Evolutionary conservation across 2,113 vertebrate genomes (phyloP).

Genomic region (Parus major): DNA sequence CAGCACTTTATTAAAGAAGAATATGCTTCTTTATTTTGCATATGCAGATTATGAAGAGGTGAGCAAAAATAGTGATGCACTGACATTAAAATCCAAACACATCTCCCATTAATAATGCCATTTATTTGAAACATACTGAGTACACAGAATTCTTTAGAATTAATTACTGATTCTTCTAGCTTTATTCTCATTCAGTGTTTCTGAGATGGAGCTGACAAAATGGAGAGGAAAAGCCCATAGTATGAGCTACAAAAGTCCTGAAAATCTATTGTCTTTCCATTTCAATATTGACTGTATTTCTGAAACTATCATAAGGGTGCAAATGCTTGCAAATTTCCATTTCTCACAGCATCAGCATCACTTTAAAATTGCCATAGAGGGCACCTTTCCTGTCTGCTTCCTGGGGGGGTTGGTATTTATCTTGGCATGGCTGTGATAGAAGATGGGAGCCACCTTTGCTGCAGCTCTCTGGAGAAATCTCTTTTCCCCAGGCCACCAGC

Average conservation of each 20-base stretch:
- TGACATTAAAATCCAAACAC: background rate
- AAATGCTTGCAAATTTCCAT: background rate
- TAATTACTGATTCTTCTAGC: background rate
- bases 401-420: background rate
- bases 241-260: background rate
- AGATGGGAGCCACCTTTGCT: background rate
- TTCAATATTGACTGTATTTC: background rate
- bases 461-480: background rate
- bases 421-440: background rate
- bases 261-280: background rate
- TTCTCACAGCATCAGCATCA: background rate
- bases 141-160: background rate
- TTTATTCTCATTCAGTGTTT: background rate
- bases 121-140: background rate
- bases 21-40: conserved; percentile 99
- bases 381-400: background rate
- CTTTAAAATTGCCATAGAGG: background rate
- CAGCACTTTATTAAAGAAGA: conserved; percentile 97
- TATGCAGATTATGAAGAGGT: conserved; percentile 99
- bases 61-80: conserved; percentile 42
- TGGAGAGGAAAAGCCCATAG: background rate
- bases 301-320: background rate
- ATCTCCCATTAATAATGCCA: background rate
- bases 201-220: background rate
- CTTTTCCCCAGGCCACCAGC: background rate